phyloP scores from a whole-genome alignment of 35 echinoderm and acorn worm species.

The Ophiothrix spiculata region DNA sequence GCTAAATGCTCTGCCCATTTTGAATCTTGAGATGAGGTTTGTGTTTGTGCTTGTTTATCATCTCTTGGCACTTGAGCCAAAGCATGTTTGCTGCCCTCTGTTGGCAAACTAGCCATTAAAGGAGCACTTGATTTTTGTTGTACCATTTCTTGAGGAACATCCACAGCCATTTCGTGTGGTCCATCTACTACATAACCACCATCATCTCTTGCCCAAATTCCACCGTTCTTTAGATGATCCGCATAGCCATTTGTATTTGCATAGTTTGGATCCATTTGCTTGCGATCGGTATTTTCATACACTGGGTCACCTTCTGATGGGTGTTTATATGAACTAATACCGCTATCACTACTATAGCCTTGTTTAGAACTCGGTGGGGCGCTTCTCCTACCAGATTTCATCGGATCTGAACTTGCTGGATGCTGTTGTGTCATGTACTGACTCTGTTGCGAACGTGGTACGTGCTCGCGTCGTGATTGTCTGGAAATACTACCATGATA shows the following conservation, averaged over 20 bases:
- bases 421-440: neutral
- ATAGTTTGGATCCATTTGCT: neutral
- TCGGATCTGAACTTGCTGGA: neutral
- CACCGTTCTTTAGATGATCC: neutral
- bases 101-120: neutral
- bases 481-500: neutral
- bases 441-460: neutral
- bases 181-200: neutral
- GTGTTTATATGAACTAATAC: constrained; percentile 3
- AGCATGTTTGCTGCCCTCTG: neutral
- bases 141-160: neutral
- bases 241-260: neutral
- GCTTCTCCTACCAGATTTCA: neutral
- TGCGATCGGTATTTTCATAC: neutral
- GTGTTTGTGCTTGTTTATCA: neutral
- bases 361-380: neutral
- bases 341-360: constrained; percentile 26
- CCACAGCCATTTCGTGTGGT: neutral
- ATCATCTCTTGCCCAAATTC: neutral
- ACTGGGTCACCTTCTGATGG: constrained; percentile 6
- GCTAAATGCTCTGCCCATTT: constrained; percentile 5
- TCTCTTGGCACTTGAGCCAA: neutral
- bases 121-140: neutral
- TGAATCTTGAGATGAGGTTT: neutral
- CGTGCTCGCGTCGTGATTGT: neutral